Evolutionary conservation across 2,888 invertebrate species (phyloP).

Genomic region (Tuta absoluta): DNA sequence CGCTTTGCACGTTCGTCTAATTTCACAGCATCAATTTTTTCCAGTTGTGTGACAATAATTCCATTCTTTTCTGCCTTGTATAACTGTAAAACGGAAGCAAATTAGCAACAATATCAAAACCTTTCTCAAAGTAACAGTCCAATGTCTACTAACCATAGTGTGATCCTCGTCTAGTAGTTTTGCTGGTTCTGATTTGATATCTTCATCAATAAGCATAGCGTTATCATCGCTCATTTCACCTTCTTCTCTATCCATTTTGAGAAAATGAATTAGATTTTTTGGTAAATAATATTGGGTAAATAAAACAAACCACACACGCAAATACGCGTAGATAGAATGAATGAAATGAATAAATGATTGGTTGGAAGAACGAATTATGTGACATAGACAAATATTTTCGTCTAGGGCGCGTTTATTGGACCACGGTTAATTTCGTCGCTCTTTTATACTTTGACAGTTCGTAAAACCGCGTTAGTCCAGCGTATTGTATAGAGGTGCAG

Average conservation of each 20-base stretch:
- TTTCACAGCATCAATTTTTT: slow-evolving; percentile 69
- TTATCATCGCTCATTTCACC: slow-evolving; percentile 78
- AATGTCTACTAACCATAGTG: slow-evolving; percentile 51
- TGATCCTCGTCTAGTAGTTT: slow-evolving; percentile 41
- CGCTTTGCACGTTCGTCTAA: slow-evolving; percentile 71
- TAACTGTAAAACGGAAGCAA: slow-evolving; percentile 45
- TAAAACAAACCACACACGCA: neutral
- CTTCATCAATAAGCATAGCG: slow-evolving; percentile 57
- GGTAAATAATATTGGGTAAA: neutral
- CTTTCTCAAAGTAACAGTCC: neutral
- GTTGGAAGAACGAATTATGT: too few species aligned
- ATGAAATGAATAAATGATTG: neutral
- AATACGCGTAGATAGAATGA: neutral
- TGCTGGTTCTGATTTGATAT: slow-evolving; percentile 47
- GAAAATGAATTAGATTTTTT: neutral
- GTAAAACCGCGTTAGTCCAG: too few species aligned
- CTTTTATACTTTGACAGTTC: too few species aligned
- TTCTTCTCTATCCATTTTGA: slow-evolving; percentile 66
- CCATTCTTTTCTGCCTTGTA: slow-evolving; percentile 65
- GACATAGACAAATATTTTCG: too few species aligned
- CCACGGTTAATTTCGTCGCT: too few species aligned
- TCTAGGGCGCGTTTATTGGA: too few species aligned
- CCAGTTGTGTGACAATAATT: slow-evolving; percentile 58
- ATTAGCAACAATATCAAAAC: neutral
- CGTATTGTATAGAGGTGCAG: too few species aligned